These are phyloP conservation scores for Eulimnadia texana DNA, from an alignment of 1,140 invertebrate species.

Conservation along the genomic window DNA sequence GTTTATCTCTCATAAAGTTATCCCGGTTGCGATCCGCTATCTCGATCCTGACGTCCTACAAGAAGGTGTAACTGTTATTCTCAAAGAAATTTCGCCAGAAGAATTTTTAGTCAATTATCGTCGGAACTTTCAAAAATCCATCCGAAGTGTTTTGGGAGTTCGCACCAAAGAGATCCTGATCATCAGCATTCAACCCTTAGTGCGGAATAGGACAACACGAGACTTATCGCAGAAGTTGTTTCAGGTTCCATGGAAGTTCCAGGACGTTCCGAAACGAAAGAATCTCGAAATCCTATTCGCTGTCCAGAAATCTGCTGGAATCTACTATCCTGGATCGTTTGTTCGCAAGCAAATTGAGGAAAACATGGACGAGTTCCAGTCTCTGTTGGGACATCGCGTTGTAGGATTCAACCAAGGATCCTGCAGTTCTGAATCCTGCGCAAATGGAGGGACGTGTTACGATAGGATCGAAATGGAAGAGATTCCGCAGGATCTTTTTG, in stretches of 20 bases:
- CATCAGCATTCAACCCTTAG: slow-evolving; percentile 48
- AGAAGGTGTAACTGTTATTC: slow-evolving; percentile 48
- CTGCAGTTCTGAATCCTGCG: slow-evolving; percentile 58
- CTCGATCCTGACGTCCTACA: slow-evolving; percentile 75
- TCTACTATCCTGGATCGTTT: slow-evolving; percentile 41
- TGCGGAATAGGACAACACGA: neutral
- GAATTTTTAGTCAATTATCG: slow-evolving; percentile 73
- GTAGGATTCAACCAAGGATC: slow-evolving; percentile 60
- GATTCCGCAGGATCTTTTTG: slow-evolving; percentile 42
- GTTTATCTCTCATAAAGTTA: slow-evolving; percentile 34
- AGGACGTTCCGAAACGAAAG: slow-evolving; percentile 20
- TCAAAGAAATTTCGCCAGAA: slow-evolving; percentile 54
- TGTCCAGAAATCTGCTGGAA: slow-evolving; percentile 44
- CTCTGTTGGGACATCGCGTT: slow-evolving; percentile 54
- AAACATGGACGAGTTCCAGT: slow-evolving; percentile 57
- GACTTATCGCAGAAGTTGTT: neutral
- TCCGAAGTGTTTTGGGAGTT: slow-evolving; percentile 60
- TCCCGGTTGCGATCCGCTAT: slow-evolving; percentile 66
- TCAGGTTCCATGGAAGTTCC: neutral
- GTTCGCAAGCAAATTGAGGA: slow-evolving; percentile 50
- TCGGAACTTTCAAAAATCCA: slow-evolving; percentile 62
- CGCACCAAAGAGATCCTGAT: slow-evolving; percentile 52
- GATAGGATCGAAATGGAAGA: slow-evolving; percentile 51
- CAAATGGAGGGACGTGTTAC: slow-evolving; percentile 58
- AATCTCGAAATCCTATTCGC: slow-evolving; percentile 78